These are phyloP conservation scores for Casuarius casuarius DNA, from an alignment of 2,113 vertebrate genomes.

Conservation along the genomic window DNA sequence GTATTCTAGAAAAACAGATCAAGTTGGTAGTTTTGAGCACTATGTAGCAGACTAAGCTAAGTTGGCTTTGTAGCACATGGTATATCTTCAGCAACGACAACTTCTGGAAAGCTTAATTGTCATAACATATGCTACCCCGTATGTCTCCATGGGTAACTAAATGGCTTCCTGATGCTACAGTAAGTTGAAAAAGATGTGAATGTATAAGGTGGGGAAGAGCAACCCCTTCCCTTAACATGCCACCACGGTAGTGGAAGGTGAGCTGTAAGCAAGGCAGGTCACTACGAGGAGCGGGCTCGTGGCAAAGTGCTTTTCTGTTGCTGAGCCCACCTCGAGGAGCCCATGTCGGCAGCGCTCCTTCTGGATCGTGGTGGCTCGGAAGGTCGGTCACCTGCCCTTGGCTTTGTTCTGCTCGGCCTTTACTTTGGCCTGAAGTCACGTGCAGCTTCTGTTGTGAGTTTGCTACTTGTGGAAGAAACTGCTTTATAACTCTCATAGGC, in stretches of 20 bases:
- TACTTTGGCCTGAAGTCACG: not conserved
- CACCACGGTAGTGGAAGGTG: fast-evolving
- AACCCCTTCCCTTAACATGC: not conserved
- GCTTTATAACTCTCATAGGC: not conserved
- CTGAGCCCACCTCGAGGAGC: not conserved
- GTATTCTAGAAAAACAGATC: too few relatives aligned
- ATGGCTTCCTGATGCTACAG: not conserved
- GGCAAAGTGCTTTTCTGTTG: not conserved
- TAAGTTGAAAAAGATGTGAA: not conserved
- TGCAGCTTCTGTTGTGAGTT: not conserved
- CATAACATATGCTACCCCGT: fast-evolving
- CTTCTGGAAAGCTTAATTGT: not conserved
- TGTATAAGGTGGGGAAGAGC: fast-evolving
- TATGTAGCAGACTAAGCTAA: fast-evolving
- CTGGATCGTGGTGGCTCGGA: not conserved
- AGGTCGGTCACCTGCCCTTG: not conserved
- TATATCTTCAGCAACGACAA: fast-evolving
- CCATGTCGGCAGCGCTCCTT: fast-evolving
- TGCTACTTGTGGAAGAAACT: not conserved
- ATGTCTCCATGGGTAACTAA: fast-evolving
- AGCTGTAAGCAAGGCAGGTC: not conserved
- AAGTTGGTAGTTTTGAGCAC: fast-evolving
- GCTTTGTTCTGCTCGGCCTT: not conserved
- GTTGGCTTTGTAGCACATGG: fast-evolving
- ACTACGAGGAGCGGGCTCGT: fast-evolving